These are phyloP conservation scores for Pristionchus japonicus DNA, from an alignment of 2,888 invertebrate species.

Conservation along the genomic window DNA sequence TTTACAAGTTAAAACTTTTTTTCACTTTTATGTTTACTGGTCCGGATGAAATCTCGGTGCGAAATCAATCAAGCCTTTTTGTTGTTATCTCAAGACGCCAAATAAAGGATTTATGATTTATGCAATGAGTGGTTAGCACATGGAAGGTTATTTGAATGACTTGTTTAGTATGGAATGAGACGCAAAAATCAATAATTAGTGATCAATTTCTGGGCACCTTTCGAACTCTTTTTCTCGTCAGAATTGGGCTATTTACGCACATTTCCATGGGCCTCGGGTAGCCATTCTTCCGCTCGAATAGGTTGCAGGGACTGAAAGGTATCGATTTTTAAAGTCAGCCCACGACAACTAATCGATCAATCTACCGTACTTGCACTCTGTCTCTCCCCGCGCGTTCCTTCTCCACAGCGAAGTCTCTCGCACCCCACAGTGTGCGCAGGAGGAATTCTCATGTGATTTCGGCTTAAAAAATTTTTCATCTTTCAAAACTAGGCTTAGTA, in stretches of 20 bases:
- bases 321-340: background rate
- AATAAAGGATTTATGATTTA: background rate
- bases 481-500: background rate
- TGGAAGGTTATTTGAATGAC: too few relatives aligned
- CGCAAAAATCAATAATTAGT: too few relatives aligned
- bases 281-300: background rate
- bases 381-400: background rate
- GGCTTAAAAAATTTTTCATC: background rate
- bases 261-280: background rate
- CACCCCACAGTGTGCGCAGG: background rate
- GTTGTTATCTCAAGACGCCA: background rate
- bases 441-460: background rate
- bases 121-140: too few relatives aligned
- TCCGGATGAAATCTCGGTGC: slow-evolving; percentile 20
- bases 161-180: too few relatives aligned
- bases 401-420: background rate
- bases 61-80: background rate
- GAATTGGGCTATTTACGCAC: background rate
- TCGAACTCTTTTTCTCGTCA: background rate
- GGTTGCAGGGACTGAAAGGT: background rate
- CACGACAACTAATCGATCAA: background rate
- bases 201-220: too few relatives aligned
- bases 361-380: slow-evolving; percentile 34
- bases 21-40: background rate
- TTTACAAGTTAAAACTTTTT: too few relatives aligned